phyloP scores from a whole-genome alignment of 2,888 invertebrate species.

The Agrenia bidenticulata region DNA sequence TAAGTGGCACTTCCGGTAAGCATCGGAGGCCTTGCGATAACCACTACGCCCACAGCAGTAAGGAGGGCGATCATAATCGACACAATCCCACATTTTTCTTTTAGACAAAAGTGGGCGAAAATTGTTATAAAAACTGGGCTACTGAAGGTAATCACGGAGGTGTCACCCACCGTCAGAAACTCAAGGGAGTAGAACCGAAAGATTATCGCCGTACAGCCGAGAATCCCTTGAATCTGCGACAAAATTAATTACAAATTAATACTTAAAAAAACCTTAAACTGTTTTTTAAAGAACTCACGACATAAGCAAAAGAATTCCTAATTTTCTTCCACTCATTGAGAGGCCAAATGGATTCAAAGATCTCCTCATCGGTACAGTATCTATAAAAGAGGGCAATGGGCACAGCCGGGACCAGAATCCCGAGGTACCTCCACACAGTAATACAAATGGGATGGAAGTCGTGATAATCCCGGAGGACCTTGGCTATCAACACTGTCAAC shows the following conservation, averaged over 20 bases:
- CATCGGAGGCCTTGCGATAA: conserved; percentile 41
- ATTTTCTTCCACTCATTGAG: conserved; percentile 31
- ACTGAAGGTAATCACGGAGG: conserved; percentile 40
- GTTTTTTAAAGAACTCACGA: neutral
- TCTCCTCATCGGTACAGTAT: conserved; percentile 3
- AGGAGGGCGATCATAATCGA: conserved; percentile 32
- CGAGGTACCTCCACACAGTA: conserved; percentile 45
- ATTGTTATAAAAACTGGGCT: conserved; percentile 45
- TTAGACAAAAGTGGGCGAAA: conserved; percentile 40
- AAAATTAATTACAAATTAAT: neutral
- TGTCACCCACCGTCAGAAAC: conserved; percentile 41
- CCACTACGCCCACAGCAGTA: conserved; percentile 29
- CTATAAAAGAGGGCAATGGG: conserved; percentile 31
- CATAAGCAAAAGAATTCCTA: conserved; percentile 19
- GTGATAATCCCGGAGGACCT: conserved; percentile 38
- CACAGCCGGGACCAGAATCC: conserved; percentile 35
- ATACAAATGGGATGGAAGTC: conserved; percentile 42
- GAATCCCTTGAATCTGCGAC: conserved; percentile 44
- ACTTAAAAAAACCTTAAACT: neutral
- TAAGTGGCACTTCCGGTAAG: conserved; percentile 27
- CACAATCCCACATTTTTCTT: conserved; percentile 39
- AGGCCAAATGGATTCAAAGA: conserved; percentile 38
- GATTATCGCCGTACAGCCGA: conserved; percentile 40
- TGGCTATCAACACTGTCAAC: conserved; percentile 42
- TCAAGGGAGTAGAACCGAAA: conserved; percentile 40